A percentile compares a stretch with the other conserved stretches of the same genome.
phyloP scores from a whole-genome alignment of 2,113 vertebrate species.

The Siphamia tubifer region DNA sequence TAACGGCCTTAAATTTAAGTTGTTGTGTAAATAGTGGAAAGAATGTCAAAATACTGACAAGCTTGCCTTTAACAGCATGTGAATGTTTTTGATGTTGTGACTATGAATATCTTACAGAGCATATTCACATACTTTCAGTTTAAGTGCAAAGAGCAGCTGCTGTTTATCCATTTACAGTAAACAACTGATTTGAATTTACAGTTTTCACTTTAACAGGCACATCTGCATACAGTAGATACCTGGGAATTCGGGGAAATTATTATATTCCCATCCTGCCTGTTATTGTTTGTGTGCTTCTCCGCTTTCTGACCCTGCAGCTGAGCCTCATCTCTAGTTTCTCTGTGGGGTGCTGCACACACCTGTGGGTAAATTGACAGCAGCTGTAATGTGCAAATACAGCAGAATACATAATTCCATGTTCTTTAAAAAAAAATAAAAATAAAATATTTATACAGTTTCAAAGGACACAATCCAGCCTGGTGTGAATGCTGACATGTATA shows the following conservation, averaged over 20 bases:
- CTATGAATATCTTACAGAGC: too few species aligned
- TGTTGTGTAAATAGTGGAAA: too few species aligned
- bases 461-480: not conserved
- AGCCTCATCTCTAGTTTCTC: constrained; percentile 48
- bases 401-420: constrained; percentile 8
- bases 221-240: constrained; percentile 38
- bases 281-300: constrained; percentile 41
- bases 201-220: constrained; percentile 27
- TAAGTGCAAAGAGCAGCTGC: too few species aligned
- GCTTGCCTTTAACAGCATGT: too few species aligned
- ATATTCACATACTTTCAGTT: too few species aligned
- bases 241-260: constrained; percentile 19
- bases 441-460: constrained; percentile 16
- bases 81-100: too few species aligned
- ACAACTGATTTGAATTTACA: not conserved
- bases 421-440: too few species aligned
- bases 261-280: constrained; percentile 46
- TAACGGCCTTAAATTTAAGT: too few species aligned
- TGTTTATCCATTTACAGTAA: constrained; percentile 22
- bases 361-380: constrained; percentile 36
- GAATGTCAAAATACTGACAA: too few species aligned
- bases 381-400: constrained; percentile 19
- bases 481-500: not conserved
- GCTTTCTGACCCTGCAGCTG: constrained; percentile 64
- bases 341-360: constrained; percentile 43